Conservation (phyloP, 2,888 invertebrate genomes). For the Drosophila neoperkinsi region DNA sequence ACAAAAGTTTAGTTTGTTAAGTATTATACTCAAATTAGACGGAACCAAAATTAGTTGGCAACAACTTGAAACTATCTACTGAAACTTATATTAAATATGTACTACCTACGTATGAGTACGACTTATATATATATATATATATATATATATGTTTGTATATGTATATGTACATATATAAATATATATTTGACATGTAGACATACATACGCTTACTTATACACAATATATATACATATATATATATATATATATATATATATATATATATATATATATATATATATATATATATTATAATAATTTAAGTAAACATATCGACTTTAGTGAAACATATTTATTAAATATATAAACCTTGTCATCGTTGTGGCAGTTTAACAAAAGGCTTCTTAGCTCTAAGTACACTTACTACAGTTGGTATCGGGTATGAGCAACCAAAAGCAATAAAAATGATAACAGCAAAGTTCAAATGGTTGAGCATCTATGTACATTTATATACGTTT, state of each 20-base stretch:
- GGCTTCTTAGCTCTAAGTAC: conserved; percentile 58
- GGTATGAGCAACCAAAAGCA: conserved; percentile 44
- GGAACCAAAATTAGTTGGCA: conserved; percentile 17
- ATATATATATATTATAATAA: conserved; percentile 40
- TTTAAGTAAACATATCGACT: conserved; percentile 61
- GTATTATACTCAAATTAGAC: conserved; percentile 22
- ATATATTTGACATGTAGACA: conserved; percentile 20
- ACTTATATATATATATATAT: conserved; percentile 17
- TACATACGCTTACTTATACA: conserved; percentile 24
- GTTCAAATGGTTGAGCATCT: conserved; percentile 8
- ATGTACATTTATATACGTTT: conserved; percentile 6
- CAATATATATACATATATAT: conserved; percentile 20
- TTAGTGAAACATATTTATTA: conserved; percentile 43
- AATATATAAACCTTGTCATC: conserved; percentile 47
- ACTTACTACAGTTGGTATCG: conserved; percentile 51
- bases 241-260: conserved; percentile 19
- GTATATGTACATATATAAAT: conserved; percentile 16
- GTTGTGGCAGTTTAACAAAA: conserved; percentile 55
- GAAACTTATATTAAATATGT: conserved; percentile 12
- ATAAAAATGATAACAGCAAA: conserved; percentile 28
- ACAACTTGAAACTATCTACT: conserved; percentile 25
- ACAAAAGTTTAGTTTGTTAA: conserved; percentile 54
- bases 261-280: conserved; percentile 31
- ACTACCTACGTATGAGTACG: conserved; percentile 24
- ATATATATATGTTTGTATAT: conserved; percentile 25